Evolutionary conservation across 2,888 invertebrate species (phyloP), one percentile per base, ranked within the genome.

Genomic region (Omphaloscelis lunosa): DNA sequence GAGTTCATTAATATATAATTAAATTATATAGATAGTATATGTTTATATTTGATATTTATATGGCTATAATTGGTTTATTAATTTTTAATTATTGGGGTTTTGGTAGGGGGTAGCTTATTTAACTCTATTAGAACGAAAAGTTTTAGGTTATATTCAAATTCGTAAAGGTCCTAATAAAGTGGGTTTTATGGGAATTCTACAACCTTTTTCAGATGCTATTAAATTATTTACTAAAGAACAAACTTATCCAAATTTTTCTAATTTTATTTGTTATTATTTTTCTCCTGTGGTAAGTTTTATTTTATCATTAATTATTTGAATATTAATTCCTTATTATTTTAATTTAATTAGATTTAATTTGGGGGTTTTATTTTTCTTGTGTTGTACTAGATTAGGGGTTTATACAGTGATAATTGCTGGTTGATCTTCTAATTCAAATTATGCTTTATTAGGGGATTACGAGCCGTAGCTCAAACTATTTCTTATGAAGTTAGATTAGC

Each of bases 141-240:
- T 98, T 89, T 97, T 98, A 94, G 97, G 98, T 0, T 98, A 98
- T 96, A 97, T 98, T 96, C 98, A 98, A 94, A 95, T 97, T 95
- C 98, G 98, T 29, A 98, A 98, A 89, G 98, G 98, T 0, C 98
- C 98, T 39, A 98, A 98, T 97, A 98, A 98, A 89, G 97, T 98
- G 2, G 97, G 97, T 0, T 89, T 97, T 87, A 90, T 96, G 56
- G 98, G 98, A 0, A 90, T 98, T 91, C 93, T 97, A 80, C 98
- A 98, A 83, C 98, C 98, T 92, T 97, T 98, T 97, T 97, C 97
- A 68, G 98, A 98, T 97, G 98, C 97, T 53, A 95, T 98, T 95
- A 98, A 97, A 90, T 97, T 98, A 94, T 98, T 98, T 97, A 95
- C 95, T 88, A 98, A 98, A 79, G 97, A 98, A 91, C 96, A 97